Base-by-base conservation (phyloP, 2,113 vertebrate genomes). In the Orcinus orca region DNA sequence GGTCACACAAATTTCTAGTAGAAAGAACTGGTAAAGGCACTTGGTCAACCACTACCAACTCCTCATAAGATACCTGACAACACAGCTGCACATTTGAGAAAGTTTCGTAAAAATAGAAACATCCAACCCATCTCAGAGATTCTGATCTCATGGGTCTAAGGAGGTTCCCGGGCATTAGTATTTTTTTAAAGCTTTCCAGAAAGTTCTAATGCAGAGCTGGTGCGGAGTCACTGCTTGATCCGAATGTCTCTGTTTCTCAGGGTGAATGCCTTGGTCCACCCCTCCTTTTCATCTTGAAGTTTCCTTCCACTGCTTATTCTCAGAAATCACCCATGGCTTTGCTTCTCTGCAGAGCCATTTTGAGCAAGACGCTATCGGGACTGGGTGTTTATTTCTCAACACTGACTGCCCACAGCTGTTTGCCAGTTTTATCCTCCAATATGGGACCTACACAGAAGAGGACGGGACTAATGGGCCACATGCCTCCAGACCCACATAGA, bases 61-160 rank as follows among this genome's bases (percentile, higher is more conserved):
- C 70, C 14, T 60, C 25, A 9, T 50, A 50, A 79, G 36, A 71
- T 9, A n/a, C 44, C 11, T 76, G 53, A 17, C 3, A 50, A 38
- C 8, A 38, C 18, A 25, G 12, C 11, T 60, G 3, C 1, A 33
- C 11, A 5, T 3, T 25, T 3, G 0, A 41, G 3, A 79, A 6
- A 62, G 18, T 62, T 80, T 44, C 6, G 53, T 50, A 53, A 58
- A 77, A 44, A 41, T 3, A 41, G 50, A 82, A 41, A 26, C 8
- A 2, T 31, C 33, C 17, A 26, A 11, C 1, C 36, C 47, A 47
- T 29, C 58, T 88, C 38, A 38, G 29, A 95, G 23, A 41, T 6
- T 31, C 67, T 38, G 23, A 44, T 26, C 50, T 26, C 44, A 31
- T 26, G 18, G 23, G 2, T 17, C 58, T 70, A 74, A 70, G 29